Conservation (phyloP, 2,797 vertebrate genomes). For the Sebastes nivosus region DNA sequence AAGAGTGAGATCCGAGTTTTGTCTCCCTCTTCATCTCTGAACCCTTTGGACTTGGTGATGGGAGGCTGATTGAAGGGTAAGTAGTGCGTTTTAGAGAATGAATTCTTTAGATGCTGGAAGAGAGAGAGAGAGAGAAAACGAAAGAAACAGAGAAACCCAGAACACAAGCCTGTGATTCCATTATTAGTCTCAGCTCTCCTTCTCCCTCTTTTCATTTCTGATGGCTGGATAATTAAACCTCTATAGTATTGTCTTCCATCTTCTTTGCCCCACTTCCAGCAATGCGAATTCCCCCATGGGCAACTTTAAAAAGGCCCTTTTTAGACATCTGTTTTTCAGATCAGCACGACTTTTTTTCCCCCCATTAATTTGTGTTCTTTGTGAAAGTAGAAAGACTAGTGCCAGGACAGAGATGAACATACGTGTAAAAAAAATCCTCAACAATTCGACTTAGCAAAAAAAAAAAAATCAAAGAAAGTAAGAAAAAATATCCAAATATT, state of each 20-base stretch:
- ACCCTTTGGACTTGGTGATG: constrained; percentile 80
- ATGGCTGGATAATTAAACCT: constrained; percentile 87
- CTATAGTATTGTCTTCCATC: constrained; percentile 86
- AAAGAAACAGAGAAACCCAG: constrained; percentile 65
- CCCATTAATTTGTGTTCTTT: constrained; percentile 81
- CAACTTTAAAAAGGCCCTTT: constrained; percentile 77
- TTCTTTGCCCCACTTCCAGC: constrained; percentile 82
- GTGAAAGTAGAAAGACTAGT: constrained; percentile 73
- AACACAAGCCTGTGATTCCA: constrained; percentile 78
- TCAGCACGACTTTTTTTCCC: constrained; percentile 64
- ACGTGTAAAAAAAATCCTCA: constrained; percentile 40
- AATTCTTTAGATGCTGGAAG: constrained; percentile 79
- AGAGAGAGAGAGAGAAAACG: constrained; percentile 42
- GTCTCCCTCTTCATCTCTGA: constrained; percentile 77
- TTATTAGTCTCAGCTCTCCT: constrained; percentile 80
- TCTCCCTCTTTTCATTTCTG: constrained; percentile 81
- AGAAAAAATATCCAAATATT: constrained; percentile 60
- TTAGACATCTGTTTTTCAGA: constrained; percentile 81
- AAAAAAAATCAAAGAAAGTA: constrained; percentile 56
- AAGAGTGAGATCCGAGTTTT: constrained; percentile 69
- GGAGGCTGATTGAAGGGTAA: constrained; percentile 83
- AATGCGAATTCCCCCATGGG: constrained; percentile 77
- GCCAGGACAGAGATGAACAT: constrained; percentile 67
- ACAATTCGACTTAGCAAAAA: constrained; percentile 46
- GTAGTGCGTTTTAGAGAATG: constrained; percentile 81